Conservation (phyloP, 1,140 invertebrate genomes). For the Chlorops oryzae region DNA sequence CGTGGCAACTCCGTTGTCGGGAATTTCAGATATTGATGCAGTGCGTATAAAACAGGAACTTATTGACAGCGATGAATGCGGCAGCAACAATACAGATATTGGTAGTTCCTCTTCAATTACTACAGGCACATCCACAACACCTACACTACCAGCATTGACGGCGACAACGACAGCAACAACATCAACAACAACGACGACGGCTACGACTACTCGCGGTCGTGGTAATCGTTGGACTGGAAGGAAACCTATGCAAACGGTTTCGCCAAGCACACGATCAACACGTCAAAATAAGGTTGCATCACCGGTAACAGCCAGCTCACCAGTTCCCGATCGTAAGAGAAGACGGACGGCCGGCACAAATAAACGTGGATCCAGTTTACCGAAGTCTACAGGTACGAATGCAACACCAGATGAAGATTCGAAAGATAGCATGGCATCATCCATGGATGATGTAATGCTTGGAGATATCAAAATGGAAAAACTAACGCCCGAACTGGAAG, state of each 20-base stretch:
- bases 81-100: background rate
- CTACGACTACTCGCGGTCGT: slow-evolving; percentile 18
- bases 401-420: slow-evolving; percentile 35
- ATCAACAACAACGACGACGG: slow-evolving; percentile 11
- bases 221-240: slow-evolving; percentile 24
- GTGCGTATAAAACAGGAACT: slow-evolving; percentile 34
- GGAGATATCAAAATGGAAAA: slow-evolving; percentile 37
- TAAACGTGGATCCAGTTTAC: slow-evolving; percentile 17
- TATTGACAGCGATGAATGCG: slow-evolving; percentile 27
- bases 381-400: slow-evolving; percentile 21
- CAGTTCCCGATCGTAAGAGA: slow-evolving; percentile 20
- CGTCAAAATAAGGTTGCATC: slow-evolving; percentile 35
- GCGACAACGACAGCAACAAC: slow-evolving; percentile 9
- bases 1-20: slow-evolving; percentile 11
- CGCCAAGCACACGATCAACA: slow-evolving; percentile 28
- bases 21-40: slow-evolving; percentile 11
- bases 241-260: slow-evolving; percentile 10
- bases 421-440: slow-evolving; percentile 36
- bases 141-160: slow-evolving; percentile 8
- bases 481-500: slow-evolving; percentile 25
- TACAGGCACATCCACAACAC: background rate
- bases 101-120: background rate
- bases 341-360: slow-evolving; percentile 24
- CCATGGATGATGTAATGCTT: slow-evolving; percentile 35
- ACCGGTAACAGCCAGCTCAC: slow-evolving; percentile 17